phyloP scores from a whole-genome alignment of 2,113 vertebrate species.

The Glaucomys volans region DNA sequence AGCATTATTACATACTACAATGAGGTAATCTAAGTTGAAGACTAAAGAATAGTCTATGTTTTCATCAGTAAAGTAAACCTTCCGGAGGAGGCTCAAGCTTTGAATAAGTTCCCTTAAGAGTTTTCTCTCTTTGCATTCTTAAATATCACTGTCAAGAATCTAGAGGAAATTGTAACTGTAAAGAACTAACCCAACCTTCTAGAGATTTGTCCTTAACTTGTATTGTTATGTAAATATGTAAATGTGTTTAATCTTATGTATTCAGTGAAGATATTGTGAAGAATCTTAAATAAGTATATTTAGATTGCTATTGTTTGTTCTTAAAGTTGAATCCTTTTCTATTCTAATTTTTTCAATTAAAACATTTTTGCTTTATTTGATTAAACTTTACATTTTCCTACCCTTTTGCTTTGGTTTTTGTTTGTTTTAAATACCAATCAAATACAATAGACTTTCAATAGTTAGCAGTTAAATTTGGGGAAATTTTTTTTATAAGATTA shows the following conservation, averaged over 20 bases:
- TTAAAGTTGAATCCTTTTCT: constrained; percentile 25
- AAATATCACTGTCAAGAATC: neutral
- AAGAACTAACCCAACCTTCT: neutral
- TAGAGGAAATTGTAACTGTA: neutral
- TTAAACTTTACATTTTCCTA: neutral
- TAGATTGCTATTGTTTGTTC: neutral
- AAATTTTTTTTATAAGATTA: neutral
- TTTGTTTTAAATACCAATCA: neutral
- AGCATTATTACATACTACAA: neutral
- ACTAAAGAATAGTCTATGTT: too few species aligned
- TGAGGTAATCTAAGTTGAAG: neutral
- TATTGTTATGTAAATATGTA: neutral
- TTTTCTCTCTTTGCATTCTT: constrained; percentile 5
- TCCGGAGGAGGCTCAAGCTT: neutral
- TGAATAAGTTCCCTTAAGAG: neutral
- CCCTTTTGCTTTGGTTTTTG: neutral
- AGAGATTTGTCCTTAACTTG: neutral
- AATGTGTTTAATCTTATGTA: neutral
- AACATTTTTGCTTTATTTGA: neutral
- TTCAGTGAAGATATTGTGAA: constrained; percentile 33
- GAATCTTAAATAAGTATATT: neutral
- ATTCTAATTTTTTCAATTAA: neutral
- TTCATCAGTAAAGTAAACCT: neutral
- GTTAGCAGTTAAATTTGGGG: neutral
- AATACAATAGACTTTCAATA: neutral